Evolutionary conservation across 2,888 invertebrate species (phyloP).

Genomic region (Mystacides longicornis): DNA sequence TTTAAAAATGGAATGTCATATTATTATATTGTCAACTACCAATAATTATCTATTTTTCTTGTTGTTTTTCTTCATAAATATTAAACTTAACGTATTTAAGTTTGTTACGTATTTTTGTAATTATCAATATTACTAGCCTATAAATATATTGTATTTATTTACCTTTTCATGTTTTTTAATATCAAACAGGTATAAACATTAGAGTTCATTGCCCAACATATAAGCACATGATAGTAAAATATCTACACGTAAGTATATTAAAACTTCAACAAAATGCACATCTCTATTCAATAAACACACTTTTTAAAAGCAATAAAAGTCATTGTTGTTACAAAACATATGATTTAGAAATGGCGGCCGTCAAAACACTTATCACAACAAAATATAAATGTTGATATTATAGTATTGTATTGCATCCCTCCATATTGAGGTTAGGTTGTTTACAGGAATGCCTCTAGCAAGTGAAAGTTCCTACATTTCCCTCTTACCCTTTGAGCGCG

Average conservation of each 20-base stretch:
- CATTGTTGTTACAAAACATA: slow-evolving; percentile 2
- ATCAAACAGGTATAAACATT: slow-evolving; percentile 15
- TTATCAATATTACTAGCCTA: too few species aligned
- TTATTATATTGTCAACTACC: too few species aligned
- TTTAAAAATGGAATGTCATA: too few species aligned
- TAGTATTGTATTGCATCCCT: slow-evolving; percentile 4
- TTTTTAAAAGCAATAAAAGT: too few species aligned
- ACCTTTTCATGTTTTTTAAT: slow-evolving; percentile 5
- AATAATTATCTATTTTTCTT: too few species aligned
- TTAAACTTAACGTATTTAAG: too few species aligned
- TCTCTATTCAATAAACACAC: too few species aligned
- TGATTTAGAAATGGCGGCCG: slow-evolving; percentile 19
- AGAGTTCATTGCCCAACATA: slow-evolving; percentile 7
- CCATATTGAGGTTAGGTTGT: slow-evolving; percentile 17
- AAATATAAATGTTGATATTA: slow-evolving; percentile 14
- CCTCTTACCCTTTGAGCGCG: slow-evolving; percentile 14
- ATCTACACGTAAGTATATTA: too few species aligned
- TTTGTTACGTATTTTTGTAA: too few species aligned
- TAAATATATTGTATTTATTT: too few species aligned
- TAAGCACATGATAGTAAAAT: slow-evolving; percentile 15
- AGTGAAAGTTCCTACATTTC: slow-evolving; percentile 22
- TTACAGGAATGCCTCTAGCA: slow-evolving; percentile 7
- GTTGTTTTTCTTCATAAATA: too few species aligned
- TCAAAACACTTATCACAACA: slow-evolving; percentile 10
- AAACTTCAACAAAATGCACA: too few species aligned